Base-by-base conservation (phyloP, 1,140 invertebrate genomes). In the Psilanteris sp. region DNA sequence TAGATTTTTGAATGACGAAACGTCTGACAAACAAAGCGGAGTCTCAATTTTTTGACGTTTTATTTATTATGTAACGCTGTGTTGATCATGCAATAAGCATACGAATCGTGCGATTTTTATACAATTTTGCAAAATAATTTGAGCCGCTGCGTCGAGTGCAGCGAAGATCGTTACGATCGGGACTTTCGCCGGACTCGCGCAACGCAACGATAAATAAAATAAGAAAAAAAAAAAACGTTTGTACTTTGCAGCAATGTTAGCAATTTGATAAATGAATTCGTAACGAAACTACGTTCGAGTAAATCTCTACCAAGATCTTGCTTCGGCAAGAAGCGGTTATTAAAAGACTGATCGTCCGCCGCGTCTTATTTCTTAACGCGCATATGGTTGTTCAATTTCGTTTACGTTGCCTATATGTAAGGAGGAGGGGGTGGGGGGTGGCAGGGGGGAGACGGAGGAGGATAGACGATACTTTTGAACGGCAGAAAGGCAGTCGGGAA, bases 261-360 rank as follows among this genome's bases (percentile, higher is more conserved):
- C 39, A 29, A 71, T 55, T 71, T 39, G 39, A 66, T 55, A 55
- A 46, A 64, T 20, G 43, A 54, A 52, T 57, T 15, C 48, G 15
- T 46, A 59, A 64, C 18, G 41, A 64, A 68, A 50, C 61, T 67
- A 67, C 61, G 39, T 68, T 72, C 54, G 68, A 72, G 62, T 62
- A 55, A 68, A 75, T 68, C 55, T 75, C 72, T 74, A 46, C 27
- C 27, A 57, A 54, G 27, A 68, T 61, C 55, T 75, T 62, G 55
- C 72, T 8, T 3, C 22, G 55, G 61, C 71, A 74, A 67, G 68
- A 74, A 61, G 57, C 61, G 44, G 71, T 74, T 74, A 52, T 54
- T 54, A 55, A 66, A 74, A 74, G 61, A 74, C 71, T 74, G 71
- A 74, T 74, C 54, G 61, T 74, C 61, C 62, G 59, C 61, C 61